phyloP scores from a whole-genome alignment of 2,797 vertebrate genomes.

The Scleropages formosus region DNA sequence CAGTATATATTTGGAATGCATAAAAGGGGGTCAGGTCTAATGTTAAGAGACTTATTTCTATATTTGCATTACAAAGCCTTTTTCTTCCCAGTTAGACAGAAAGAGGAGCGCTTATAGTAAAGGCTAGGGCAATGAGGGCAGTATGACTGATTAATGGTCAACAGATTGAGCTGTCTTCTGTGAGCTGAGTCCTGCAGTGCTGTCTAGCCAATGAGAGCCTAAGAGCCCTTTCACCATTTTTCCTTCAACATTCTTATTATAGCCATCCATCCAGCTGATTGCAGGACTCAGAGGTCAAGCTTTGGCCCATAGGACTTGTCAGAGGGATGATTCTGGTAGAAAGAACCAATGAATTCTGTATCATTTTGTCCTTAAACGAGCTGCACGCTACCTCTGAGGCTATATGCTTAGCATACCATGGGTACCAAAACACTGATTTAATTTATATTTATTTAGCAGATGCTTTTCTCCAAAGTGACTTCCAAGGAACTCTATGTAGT shows the following conservation, averaged over 20 bases:
- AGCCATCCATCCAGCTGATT: constrained; percentile 69
- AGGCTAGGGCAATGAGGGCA: constrained; percentile 47
- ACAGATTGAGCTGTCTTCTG: constrained; percentile 67
- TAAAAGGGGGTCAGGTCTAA: not conserved
- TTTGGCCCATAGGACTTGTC: constrained; percentile 64
- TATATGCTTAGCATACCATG: no score
- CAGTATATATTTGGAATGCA: not conserved
- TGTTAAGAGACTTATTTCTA: not conserved
- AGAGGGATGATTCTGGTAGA: constrained; percentile 42
- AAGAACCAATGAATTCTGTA: not conserved
- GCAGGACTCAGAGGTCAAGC: constrained; percentile 57
- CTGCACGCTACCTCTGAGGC: no score
- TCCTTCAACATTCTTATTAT: constrained; percentile 55
- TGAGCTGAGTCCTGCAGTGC: constrained; percentile 61
- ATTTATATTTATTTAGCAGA: no score
- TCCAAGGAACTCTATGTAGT: no score
- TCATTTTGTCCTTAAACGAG: no score
- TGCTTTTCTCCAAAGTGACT: no score
- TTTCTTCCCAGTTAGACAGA: not conserved
- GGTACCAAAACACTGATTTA: no score
- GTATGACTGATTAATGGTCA: constrained; percentile 78
- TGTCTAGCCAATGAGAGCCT: constrained; percentile 49
- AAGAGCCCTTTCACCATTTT: constrained; percentile 67
- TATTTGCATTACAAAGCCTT: constrained; percentile 2
- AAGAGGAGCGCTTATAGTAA: constrained; percentile 20